These are phyloP conservation scores for Pteromalus puparum DNA, from an alignment of 1,140 invertebrate genomes.

Conservation along the genomic window DNA sequence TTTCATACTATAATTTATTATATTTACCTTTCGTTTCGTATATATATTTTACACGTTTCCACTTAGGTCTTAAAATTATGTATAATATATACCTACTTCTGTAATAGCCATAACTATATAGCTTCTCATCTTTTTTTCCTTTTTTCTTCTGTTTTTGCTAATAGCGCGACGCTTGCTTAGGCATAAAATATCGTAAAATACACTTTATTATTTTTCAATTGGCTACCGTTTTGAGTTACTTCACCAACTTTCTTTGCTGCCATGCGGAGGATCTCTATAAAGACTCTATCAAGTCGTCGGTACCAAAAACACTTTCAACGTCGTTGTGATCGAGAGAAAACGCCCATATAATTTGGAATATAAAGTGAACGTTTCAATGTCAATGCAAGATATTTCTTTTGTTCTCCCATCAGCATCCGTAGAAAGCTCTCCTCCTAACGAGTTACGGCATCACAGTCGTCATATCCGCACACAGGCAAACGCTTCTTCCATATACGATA, in stretches of 20 bases:
- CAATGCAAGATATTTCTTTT: too few species aligned
- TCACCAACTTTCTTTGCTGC: neutral
- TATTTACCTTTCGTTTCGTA: neutral
- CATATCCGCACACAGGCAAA: neutral
- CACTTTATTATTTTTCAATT: constrained; percentile 63
- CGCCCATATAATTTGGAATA: too few species aligned
- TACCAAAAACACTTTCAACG: neutral
- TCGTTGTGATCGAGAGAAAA: too few species aligned
- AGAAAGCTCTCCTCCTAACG: too few species aligned
- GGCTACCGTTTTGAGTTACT: constrained; percentile 51
- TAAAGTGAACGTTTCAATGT: too few species aligned
- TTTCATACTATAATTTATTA: constrained; percentile 14
- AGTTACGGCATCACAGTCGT: neutral
- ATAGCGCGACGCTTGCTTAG: constrained; percentile 55
- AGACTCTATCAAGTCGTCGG: neutral
- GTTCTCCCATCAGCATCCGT: too few species aligned
- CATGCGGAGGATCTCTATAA: neutral
- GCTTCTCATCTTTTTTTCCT: neutral
- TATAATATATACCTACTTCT: constrained; percentile 28
- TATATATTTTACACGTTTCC: constrained; percentile 33
- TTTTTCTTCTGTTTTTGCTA: constrained; percentile 45
- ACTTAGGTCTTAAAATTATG: constrained; percentile 22
- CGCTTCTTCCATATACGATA: neutral
- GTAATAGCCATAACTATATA: constrained; percentile 21
- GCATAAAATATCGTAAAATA: constrained; percentile 72